These are phyloP conservation scores for Cranoglanis bouderius DNA, from an alignment of 2,113 vertebrate genomes.

Conservation along the genomic window DNA sequence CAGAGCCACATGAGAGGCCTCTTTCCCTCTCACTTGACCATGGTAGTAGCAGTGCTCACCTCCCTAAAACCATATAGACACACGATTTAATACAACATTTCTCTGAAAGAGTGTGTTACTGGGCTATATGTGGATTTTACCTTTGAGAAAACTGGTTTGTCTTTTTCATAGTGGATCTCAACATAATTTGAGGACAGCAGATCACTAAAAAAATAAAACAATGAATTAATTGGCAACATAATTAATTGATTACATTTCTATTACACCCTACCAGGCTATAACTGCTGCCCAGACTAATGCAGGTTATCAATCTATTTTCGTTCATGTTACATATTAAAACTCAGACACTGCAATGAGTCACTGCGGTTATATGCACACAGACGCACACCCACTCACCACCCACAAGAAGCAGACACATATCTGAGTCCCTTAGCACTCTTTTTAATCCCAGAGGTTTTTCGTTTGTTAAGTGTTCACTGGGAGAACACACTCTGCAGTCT, in stretches of 20 bases:
- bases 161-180: constrained; percentile 93
- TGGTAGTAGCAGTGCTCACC: constrained; percentile 99
- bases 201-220: constrained; percentile 73
- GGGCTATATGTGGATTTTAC: constrained; percentile 69
- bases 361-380: constrained; percentile 20
- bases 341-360: constrained; percentile 44
- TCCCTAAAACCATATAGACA: constrained; percentile 74
- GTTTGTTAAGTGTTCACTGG: constrained; percentile 6
- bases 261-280: not conserved
- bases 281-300: constrained; percentile 23
- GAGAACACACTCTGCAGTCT: constrained; percentile 16
- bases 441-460: constrained; percentile 14
- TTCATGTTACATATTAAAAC: constrained; percentile 15
- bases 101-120: not conserved
- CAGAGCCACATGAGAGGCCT: constrained; percentile 85
- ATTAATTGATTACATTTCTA: not conserved
- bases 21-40: constrained; percentile 85
- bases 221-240: not conserved
- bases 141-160: constrained; percentile 88
- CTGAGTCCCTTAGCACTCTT: not conserved
- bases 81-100: not conserved
- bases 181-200: constrained; percentile 93
- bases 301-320: constrained; percentile 30
- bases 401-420: constrained; percentile 26
- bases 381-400: constrained; percentile 43